Evolutionary conservation across 2,797 vertebrate species (phyloP).

Genomic region (Etheostoma nigrum): DNA sequence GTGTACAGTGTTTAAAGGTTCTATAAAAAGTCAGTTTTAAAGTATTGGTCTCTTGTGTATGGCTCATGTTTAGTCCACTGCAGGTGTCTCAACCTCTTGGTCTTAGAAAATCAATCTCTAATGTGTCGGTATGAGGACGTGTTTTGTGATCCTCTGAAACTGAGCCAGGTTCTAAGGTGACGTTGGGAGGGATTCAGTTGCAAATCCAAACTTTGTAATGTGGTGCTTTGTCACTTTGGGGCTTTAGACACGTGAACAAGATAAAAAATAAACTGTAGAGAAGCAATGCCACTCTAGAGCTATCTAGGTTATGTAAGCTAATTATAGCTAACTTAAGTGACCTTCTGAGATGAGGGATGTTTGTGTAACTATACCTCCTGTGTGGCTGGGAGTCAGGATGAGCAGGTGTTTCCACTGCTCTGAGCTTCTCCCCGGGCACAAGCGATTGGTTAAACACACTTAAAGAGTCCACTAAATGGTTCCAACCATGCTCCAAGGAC

Average conservation of each 20-base stretch:
- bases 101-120: no score
- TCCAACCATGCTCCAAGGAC: neutral
- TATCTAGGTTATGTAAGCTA: slow-evolving; percentile 10
- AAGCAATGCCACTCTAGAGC: neutral
- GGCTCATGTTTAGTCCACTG: no score
- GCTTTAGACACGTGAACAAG: neutral
- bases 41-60: neutral
- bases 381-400: slow-evolving; percentile 16
- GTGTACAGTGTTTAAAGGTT: neutral
- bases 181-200: neutral
- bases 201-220: neutral
- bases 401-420: slow-evolving; percentile 7
- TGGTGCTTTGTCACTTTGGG: neutral
- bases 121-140: no score
- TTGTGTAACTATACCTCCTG: slow-evolving; percentile 4
- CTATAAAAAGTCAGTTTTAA: neutral
- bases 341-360: slow-evolving; percentile 12
- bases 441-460: slow-evolving; percentile 3
- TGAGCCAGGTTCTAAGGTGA: neutral
- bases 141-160: slow-evolving; percentile 3
- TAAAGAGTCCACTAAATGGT: neutral
- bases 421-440: neutral
- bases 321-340: slow-evolving; percentile 20
- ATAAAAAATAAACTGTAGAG: neutral
- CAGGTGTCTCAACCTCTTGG: neutral